Percentiles rank a stretch among this genome's conserved stretches.
phyloP scores from a whole-genome alignment of 2,888 invertebrate genomes.

The Acanthosoma haemorrhoidale region DNA sequence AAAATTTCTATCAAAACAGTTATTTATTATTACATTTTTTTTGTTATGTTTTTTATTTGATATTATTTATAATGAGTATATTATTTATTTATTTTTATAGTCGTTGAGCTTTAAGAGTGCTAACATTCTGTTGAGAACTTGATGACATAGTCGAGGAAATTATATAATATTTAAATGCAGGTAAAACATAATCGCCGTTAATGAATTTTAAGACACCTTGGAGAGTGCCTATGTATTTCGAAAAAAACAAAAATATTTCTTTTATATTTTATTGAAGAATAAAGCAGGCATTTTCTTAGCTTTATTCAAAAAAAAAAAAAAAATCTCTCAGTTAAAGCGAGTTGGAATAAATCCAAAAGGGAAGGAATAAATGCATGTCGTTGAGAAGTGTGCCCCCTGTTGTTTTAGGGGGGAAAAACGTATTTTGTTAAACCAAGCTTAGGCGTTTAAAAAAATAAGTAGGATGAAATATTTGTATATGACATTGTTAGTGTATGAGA shows the following conservation, averaged over 20 bases:
- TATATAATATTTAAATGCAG: background rate
- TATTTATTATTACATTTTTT: background rate
- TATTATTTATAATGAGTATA: background rate
- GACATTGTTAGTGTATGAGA: slow-evolving; percentile 24
- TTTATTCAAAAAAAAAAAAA: slow-evolving; percentile 1
- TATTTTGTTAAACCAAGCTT: slow-evolving; percentile 26
- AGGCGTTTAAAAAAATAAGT: slow-evolving; percentile 15
- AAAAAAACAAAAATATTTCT: background rate
- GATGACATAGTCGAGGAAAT: background rate
- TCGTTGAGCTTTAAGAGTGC: slow-evolving; percentile 9
- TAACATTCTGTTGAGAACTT: background rate
- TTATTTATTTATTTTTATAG: slow-evolving; percentile 15
- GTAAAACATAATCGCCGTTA: slow-evolving; percentile 8
- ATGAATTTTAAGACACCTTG: slow-evolving; percentile 17
- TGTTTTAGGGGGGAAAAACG: background rate
- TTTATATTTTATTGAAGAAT: slow-evolving; percentile 6
- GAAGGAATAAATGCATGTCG: background rate
- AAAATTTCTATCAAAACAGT: background rate
- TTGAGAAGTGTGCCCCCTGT: background rate
- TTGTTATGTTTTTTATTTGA: background rate
- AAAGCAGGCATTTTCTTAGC: slow-evolving; percentile 16
- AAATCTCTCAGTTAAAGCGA: background rate
- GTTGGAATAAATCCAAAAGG: too few species aligned
- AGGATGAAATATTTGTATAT: slow-evolving; percentile 25
- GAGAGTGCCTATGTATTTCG: slow-evolving; percentile 20